Evolutionary conservation across 2,888 invertebrate species (phyloP).

Genomic region (Gibbula magus): DNA sequence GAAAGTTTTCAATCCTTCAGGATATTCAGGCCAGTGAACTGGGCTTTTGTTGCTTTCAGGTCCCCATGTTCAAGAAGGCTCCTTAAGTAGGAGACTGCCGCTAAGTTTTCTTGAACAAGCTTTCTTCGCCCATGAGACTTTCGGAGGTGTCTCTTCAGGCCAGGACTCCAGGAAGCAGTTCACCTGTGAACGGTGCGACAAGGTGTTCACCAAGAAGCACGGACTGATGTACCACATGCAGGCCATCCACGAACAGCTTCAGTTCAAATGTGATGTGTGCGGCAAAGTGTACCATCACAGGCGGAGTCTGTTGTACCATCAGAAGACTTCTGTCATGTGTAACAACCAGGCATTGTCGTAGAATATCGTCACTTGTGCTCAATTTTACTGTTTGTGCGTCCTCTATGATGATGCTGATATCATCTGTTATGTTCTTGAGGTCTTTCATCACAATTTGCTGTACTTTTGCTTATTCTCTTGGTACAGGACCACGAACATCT

Average conservation of each 20-base stretch:
- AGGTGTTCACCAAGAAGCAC: background rate
- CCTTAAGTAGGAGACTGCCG: too few species aligned
- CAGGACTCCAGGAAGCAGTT: background rate
- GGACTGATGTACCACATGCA: background rate
- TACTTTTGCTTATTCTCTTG: background rate
- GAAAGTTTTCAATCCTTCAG: too few species aligned
- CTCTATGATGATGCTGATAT: too few species aligned
- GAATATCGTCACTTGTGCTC: too few species aligned
- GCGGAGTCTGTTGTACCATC: background rate
- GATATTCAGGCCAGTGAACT: too few species aligned
- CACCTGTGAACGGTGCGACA: background rate
- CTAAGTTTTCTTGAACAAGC: background rate
- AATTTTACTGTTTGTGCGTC: too few species aligned
- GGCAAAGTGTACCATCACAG: background rate
- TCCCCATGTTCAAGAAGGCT: background rate
- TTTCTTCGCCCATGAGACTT: background rate
- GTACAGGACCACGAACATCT: background rate
- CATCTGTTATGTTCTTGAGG: background rate
- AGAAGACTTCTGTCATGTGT: background rate
- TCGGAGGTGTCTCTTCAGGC: background rate
- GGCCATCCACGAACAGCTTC: background rate
- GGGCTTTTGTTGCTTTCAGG: constrained; percentile 4
- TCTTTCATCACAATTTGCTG: background rate
- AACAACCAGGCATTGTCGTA: background rate
- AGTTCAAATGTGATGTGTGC: background rate